These are phyloP conservation scores for Cephus nigrinus DNA, from an alignment of 2,888 invertebrate genomes.

Conservation along the genomic window DNA sequence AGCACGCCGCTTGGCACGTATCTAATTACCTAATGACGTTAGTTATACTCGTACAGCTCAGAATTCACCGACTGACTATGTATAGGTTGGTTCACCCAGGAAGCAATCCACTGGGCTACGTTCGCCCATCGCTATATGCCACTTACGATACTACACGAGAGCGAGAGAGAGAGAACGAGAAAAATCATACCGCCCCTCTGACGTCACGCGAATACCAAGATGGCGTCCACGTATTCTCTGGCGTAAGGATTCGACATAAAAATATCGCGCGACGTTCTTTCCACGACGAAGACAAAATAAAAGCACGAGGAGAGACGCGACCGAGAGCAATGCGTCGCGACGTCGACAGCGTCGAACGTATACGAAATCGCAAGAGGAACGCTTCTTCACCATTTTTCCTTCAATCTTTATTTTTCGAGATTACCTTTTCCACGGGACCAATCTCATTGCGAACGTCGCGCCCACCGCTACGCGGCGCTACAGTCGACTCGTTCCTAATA, in stretches of 20 bases:
- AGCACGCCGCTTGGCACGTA: conserved; percentile 38
- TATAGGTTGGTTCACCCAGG: neutral
- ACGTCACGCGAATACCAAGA: neutral
- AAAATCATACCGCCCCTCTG: neutral
- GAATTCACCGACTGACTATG: conserved; percentile 29
- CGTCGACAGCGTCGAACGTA: neutral
- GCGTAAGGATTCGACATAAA: neutral
- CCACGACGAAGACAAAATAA: neutral
- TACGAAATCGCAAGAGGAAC: too few species aligned
- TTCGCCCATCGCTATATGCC: neutral
- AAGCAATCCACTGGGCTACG: neutral
- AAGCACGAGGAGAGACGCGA: neutral
- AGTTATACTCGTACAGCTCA: conserved; percentile 43
- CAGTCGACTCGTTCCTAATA: neutral
- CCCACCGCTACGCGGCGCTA: neutral
- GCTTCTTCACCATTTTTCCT: too few species aligned
- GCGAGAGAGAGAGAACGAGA: neutral
- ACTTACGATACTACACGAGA: too few species aligned
- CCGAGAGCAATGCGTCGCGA: neutral
- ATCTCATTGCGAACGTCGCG: neutral
- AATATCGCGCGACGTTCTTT: neutral
- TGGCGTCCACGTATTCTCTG: neutral
- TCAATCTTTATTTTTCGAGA: neutral
- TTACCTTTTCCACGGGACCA: neutral
- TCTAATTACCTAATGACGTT: conserved; percentile 53